These are phyloP conservation scores for Equus przewalskii DNA, from an alignment of 2,113 vertebrate genomes.

Conservation along the genomic window DNA sequence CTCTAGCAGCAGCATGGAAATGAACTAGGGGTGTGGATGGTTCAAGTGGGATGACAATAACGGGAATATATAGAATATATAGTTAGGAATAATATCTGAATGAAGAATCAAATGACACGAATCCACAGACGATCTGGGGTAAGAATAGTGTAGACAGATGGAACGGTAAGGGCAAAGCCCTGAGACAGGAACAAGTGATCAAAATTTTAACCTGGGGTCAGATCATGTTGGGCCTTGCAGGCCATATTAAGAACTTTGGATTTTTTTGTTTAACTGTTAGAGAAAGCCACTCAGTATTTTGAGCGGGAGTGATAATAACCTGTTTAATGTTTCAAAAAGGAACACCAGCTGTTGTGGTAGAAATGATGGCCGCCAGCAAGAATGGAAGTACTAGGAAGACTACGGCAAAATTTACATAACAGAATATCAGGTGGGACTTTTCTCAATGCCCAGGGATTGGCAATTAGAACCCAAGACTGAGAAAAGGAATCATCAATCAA, in stretches of 20 bases:
- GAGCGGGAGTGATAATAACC: not conserved
- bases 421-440: not conserved
- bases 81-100: not conserved
- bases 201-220: not conserved
- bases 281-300: not conserved
- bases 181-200: not conserved
- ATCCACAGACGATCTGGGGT: not conserved
- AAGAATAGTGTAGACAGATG: not conserved
- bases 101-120: not conserved
- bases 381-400: not conserved
- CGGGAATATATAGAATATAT: not conserved
- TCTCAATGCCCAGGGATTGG: not conserved
- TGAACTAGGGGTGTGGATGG: not conserved
- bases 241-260: not conserved
- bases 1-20: not conserved
- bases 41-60: not conserved
- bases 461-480: not conserved
- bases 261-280: not conserved
- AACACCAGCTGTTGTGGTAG: not conserved
- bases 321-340: slow-evolving; percentile 23
- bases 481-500: not conserved
- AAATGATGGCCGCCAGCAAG: not conserved
- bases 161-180: not conserved
- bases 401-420: not conserved
- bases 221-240: not conserved